Conservation (phyloP, 2,113 vertebrate species). For the Sprattus sprattus region DNA sequence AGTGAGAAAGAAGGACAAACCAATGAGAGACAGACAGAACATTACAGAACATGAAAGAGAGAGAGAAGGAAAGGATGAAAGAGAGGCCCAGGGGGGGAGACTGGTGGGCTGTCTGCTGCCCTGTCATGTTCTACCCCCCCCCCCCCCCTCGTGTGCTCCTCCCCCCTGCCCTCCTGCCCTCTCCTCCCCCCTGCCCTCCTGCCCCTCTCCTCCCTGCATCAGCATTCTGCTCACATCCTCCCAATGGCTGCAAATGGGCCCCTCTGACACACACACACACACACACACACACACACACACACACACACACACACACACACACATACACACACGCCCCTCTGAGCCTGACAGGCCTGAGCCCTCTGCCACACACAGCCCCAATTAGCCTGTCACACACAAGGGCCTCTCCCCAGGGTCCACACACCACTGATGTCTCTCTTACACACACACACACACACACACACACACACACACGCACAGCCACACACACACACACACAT, state of each 20-base stretch:
- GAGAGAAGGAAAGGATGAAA: not conserved
- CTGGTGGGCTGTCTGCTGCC: not conserved
- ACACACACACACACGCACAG: conserved; percentile 16
- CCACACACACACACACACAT: conserved; percentile 21
- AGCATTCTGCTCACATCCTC: conserved; percentile 67
- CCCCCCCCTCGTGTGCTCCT: no score
- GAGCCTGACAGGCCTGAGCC: conserved; percentile 63
- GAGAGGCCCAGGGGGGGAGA: not conserved
- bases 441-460: not conserved
- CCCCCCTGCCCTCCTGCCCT: no score
- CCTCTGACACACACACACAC: conserved; percentile 62
- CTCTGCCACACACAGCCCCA: conserved; percentile 65
- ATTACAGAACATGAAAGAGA: no score
- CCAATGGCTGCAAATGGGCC: conserved; percentile 69
- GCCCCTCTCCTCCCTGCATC: conserved; percentile 53
- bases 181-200: no score
- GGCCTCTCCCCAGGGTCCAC: conserved; percentile 50
- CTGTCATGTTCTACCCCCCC: not conserved
- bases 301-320: no score
- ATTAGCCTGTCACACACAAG: conserved; percentile 68
- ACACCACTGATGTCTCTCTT: conserved; percentile 6
- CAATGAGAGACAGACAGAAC: no score
- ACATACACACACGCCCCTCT: no score
- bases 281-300: no score
- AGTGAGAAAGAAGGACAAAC: no score